These are phyloP conservation scores for Streblospio benedicti DNA, from an alignment of 1,140 invertebrate genomes.

Conservation along the genomic window DNA sequence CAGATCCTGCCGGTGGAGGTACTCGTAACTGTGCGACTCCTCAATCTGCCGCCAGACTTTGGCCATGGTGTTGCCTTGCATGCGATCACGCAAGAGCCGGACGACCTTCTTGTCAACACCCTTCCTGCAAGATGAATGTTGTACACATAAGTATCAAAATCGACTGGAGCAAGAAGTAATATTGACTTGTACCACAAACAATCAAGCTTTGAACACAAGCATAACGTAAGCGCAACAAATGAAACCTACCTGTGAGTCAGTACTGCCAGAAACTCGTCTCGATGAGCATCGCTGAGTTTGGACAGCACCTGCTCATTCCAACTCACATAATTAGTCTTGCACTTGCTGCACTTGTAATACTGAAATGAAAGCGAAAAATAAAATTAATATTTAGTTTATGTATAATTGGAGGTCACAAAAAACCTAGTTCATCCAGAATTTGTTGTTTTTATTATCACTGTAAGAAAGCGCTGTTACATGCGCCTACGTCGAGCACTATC, in stretches of 20 bases:
- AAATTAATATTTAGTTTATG: too few relatives aligned
- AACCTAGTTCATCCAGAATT: too few relatives aligned
- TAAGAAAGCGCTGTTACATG: background rate
- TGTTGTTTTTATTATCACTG: background rate
- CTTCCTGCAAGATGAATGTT: background rate
- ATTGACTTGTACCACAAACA: background rate
- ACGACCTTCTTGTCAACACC: slow-evolving; percentile 4
- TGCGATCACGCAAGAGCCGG: background rate
- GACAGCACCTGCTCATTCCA: background rate
- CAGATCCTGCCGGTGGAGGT: background rate
- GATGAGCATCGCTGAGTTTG: background rate
- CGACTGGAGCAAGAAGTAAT: background rate
- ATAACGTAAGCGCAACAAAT: background rate
- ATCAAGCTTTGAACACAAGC: background rate
- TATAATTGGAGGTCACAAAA: too few relatives aligned
- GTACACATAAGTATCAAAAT: background rate
- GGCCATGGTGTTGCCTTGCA: slow-evolving; percentile 1
- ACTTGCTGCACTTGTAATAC: too few relatives aligned
- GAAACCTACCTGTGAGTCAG: background rate
- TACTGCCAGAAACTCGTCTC: background rate
- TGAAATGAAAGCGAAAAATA: too few relatives aligned
- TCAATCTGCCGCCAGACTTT: slow-evolving; percentile 1
- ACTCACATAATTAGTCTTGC: too few relatives aligned
- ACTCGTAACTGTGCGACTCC: background rate
- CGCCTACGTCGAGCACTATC: too few relatives aligned